A percentile compares a stretch with the other conserved stretches of the same genome.
Evolutionary conservation across 2,113 vertebrate species (phyloP).

Genomic region (Origma solitaria): DNA sequence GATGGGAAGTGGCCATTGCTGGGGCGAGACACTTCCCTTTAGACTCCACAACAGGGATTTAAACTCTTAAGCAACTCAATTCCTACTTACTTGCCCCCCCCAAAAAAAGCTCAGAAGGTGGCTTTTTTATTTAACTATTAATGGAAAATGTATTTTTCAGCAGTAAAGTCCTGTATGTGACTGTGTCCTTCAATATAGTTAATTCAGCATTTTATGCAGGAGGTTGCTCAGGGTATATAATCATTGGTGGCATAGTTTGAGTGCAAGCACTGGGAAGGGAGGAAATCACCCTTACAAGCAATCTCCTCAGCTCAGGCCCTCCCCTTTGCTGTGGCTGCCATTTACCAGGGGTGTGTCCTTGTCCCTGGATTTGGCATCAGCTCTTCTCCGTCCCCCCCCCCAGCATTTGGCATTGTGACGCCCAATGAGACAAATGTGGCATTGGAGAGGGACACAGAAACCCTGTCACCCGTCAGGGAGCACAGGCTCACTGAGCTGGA

Average conservation of each 20-base stretch:
- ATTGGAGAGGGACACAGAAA: neutral
- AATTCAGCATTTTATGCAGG: neutral
- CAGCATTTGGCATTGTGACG: neutral
- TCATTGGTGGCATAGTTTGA: neutral
- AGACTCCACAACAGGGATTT: neutral
- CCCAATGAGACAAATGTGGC: neutral
- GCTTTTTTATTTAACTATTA: neutral
- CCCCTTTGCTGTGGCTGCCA: neutral
- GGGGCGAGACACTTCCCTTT: neutral
- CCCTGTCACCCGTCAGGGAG: neutral
- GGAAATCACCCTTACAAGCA: neutral
- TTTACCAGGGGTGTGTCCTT: neutral
- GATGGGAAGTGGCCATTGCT: neutral
- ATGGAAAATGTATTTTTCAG: neutral
- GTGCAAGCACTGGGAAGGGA: rapidly evolving
- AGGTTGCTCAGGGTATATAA: neutral
- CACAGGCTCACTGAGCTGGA: neutral
- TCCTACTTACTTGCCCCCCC: neutral
- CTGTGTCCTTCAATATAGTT: neutral
- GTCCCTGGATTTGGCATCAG: neutral
- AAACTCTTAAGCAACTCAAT: neutral
- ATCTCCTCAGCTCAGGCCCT: neutral
- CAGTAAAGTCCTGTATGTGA: neutral
- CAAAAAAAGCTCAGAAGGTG: neutral
- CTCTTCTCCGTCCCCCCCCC: neutral